Percentiles rank a stretch among this genome's conserved stretches.
Conservation (phyloP, 2,888 invertebrate species). For the Dinocampus coccinellae region DNA sequence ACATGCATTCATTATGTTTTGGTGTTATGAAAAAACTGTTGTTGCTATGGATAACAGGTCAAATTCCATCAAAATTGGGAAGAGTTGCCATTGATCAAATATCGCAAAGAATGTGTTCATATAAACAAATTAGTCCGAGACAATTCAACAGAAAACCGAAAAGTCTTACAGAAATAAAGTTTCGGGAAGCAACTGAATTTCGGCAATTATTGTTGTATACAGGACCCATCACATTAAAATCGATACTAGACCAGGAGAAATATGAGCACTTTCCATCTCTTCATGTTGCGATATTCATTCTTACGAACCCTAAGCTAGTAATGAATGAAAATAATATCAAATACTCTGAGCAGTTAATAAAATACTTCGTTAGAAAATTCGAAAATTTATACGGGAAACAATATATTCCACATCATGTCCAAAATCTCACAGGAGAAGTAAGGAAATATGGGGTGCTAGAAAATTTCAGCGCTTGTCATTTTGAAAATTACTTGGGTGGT, state of each 20-base stretch:
- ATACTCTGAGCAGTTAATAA: constrained; percentile 16
- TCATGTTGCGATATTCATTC: constrained; percentile 17
- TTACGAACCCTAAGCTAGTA: neutral
- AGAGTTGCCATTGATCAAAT: neutral
- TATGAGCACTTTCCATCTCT: constrained; percentile 23
- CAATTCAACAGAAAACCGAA: constrained; percentile 28
- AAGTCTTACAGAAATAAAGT: neutral
- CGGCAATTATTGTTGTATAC: constrained; percentile 29
- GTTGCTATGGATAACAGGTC: neutral
- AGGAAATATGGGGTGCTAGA: neutral
- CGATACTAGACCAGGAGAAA: neutral
- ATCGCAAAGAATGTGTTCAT: neutral
- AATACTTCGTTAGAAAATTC: neutral
- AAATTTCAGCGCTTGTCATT: constrained; percentile 2
- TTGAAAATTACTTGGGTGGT: neutral
- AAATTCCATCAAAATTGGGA: neutral
- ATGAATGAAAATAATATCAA: neutral
- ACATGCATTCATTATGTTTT: neutral
- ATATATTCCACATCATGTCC: constrained; percentile 15
- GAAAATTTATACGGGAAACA: constrained; percentile 10
- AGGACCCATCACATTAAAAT: constrained; percentile 16
- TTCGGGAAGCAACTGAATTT: constrained; percentile 28
- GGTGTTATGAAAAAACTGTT: neutral
- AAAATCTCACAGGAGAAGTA: constrained; percentile 8
- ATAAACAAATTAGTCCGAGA: neutral